phyloP scores from a whole-genome alignment of 2,113 vertebrate species.

The Tupaia tana region DNA sequence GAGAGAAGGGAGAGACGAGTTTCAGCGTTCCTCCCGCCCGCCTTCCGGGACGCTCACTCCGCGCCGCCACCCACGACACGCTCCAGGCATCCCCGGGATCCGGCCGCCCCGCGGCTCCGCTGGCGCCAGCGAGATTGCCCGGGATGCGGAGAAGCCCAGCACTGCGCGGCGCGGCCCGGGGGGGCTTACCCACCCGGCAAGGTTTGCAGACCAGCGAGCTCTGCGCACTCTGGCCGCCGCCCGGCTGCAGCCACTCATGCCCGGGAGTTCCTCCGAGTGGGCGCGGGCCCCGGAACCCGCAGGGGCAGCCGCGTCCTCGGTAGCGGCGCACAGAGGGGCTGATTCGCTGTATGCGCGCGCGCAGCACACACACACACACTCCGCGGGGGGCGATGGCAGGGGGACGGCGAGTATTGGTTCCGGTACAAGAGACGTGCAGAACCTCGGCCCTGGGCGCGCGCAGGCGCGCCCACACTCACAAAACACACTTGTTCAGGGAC shows the following conservation, averaged over 20 bases:
- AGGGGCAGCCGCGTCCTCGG: neutral
- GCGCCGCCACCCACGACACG: neutral
- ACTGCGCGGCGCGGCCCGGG: neutral
- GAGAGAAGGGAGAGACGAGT: neutral
- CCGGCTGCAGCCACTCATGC: neutral
- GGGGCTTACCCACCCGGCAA: neutral
- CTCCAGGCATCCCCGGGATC: neutral
- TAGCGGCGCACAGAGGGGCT: neutral
- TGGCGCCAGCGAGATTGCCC: neutral
- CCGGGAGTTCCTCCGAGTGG: neutral
- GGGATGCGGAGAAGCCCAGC: constrained; percentile 47
- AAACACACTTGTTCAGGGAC: constrained; percentile 51
- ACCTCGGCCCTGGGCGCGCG: neutral
- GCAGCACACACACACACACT: neutral
- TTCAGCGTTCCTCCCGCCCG: neutral
- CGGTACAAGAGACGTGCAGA: neutral
- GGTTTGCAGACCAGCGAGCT: neutral
- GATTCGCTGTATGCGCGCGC: neutral
- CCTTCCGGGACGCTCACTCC: constrained; percentile 57
- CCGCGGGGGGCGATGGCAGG: neutral
- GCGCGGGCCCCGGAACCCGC: neutral
- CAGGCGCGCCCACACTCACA: constrained; percentile 52
- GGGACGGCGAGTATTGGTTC: neutral
- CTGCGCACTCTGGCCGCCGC: neutral
- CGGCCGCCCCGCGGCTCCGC: neutral